phyloP scores from a whole-genome alignment of 2,888 invertebrate species.

The Venustoraphidia nigricollis region DNA sequence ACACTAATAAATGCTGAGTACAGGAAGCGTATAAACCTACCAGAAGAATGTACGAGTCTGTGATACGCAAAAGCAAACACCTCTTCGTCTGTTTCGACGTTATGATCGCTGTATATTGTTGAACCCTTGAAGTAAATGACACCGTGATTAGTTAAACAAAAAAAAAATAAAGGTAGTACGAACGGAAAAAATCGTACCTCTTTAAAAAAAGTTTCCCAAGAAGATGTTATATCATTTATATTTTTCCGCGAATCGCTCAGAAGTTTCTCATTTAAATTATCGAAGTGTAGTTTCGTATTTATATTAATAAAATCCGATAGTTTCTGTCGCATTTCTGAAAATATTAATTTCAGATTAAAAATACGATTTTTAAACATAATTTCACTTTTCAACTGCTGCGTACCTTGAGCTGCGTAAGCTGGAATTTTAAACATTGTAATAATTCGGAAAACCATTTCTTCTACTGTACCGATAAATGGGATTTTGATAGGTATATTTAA shows the following conservation, averaged over 20 bases:
- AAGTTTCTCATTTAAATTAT: slow-evolving; percentile 44
- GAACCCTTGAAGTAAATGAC: slow-evolving; percentile 42
- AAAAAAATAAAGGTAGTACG: background rate
- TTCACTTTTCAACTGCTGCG: background rate
- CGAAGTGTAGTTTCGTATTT: slow-evolving; percentile 51
- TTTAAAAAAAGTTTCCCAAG: slow-evolving; percentile 67
- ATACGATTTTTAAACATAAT: slow-evolving; percentile 2
- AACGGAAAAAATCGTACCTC: slow-evolving; percentile 26
- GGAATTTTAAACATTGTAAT: slow-evolving; percentile 53
- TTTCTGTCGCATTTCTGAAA: slow-evolving; percentile 39
- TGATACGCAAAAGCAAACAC: slow-evolving; percentile 77
- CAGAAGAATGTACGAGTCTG: slow-evolving; percentile 40
- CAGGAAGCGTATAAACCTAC: slow-evolving; percentile 14
- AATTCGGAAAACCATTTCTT: slow-evolving; percentile 49
- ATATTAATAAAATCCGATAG: slow-evolving; percentile 46
- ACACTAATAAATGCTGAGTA: background rate
- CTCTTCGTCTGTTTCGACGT: slow-evolving; percentile 71
- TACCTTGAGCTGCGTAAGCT: slow-evolving; percentile 49
- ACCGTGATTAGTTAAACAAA: background rate
- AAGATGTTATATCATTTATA: slow-evolving; percentile 58
- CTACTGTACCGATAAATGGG: slow-evolving; percentile 38
- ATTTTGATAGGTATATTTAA: slow-evolving; percentile 46
- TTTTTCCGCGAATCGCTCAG: slow-evolving; percentile 46
- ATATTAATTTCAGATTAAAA: slow-evolving; percentile 4
- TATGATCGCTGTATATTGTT: slow-evolving; percentile 65